Evolutionary conservation across 2,113 vertebrate species (phyloP).

Genomic region (Anolis sagrei): DNA sequence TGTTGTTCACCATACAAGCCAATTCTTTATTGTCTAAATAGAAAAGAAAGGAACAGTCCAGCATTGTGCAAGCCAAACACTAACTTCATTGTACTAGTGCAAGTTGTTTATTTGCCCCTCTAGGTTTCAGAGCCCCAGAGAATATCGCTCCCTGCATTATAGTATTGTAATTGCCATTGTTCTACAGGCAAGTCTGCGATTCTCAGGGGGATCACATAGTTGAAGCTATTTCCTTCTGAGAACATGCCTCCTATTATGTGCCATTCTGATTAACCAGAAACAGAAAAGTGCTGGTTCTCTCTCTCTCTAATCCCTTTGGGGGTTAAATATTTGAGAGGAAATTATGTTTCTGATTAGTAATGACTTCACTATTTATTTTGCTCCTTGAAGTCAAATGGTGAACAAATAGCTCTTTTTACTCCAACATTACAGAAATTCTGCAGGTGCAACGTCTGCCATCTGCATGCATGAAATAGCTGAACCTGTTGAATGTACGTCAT

Average conservation of each 20-base stretch:
- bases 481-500: background rate
- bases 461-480: background rate
- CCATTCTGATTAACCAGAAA: background rate
- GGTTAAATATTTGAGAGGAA: background rate
- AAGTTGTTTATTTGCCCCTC: constrained; percentile 73
- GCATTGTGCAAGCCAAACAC: constrained; percentile 74
- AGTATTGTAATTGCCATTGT: background rate
- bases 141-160: constrained; percentile 49
- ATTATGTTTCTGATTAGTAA: background rate
- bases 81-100: constrained; percentile 74
- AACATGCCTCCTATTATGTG: background rate
- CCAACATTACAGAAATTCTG: background rate
- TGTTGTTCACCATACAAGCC: constrained; percentile 59
- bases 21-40: constrained; percentile 61
- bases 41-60: constrained; percentile 60
- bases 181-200: constrained; percentile 18
- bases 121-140: constrained; percentile 50
- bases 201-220: background rate
- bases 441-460: background rate
- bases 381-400: background rate
- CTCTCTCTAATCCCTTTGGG: background rate
- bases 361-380: background rate
- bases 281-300: background rate
- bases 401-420: background rate
- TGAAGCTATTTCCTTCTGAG: background rate